Evolutionary conservation across 2,888 invertebrate genomes (phyloP), one percentile per base, ranked within the genome.

Genomic region (Sinhomidia bicolor): DNA sequence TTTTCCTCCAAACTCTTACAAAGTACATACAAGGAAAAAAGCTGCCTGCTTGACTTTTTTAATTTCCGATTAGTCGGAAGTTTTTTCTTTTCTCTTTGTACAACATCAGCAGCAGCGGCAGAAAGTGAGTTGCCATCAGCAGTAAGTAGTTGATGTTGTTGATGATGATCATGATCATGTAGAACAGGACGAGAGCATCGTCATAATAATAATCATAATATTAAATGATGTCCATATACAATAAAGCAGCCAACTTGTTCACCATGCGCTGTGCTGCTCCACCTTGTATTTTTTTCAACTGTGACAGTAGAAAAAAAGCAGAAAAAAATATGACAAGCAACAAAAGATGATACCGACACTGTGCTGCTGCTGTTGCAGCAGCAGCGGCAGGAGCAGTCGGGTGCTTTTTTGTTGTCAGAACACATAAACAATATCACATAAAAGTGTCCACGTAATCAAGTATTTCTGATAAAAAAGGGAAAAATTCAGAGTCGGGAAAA

Each of bases 131-230:
- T 17, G 47, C 36, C 36, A 36, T 36, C 47, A 32, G 36, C 36
- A 68, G 65, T 36, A 68, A 68, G n/a, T 23, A 0, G 62, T 12
- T 23, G 17, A 14, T 29, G 23, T 10, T 62, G 9, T 7, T 68
- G 36, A 36, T 10, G n/a, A 36, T 36, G 17, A 36, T 23, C 23
- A 74, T 44, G 44, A 20, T 44, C 71, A 74, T 44, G 71, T 47
- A 29, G 29, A 6, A 76, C 76, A 76, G 29, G 74, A 76, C 29
- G 54, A 41, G 76, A 74, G 47, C 2, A 51, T 23, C 17, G 7
- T 76, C 12, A 76, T 76, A 76, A 76, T 32, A 71, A 44, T 71
- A 51, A 47, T 76, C 76, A 23, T 76, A 76, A 76, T 76, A 12
- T 54, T 76, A 51, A 76, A 76, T 51, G 76, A 76, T 17, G 32